phyloP scores from a whole-genome alignment of 2,113 vertebrate genomes.

The Tichodroma muraria region DNA sequence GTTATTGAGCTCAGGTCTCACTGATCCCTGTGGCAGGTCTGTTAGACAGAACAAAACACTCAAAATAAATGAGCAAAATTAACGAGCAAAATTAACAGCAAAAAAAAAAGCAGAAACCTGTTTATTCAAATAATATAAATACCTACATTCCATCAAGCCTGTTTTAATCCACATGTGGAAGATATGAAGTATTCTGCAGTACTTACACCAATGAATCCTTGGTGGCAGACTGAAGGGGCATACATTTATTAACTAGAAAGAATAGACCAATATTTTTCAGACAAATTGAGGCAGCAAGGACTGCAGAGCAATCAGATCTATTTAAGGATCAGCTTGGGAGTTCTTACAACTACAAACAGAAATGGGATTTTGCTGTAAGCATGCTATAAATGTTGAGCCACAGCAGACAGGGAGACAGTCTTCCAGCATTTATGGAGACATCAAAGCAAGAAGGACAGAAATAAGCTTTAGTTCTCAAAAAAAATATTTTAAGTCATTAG shows the following conservation, averaged over 20 bases:
- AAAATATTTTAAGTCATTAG: background rate
- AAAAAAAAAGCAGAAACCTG: background rate
- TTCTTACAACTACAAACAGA: constrained; percentile 33
- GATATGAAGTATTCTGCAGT: background rate
- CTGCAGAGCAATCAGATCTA: background rate
- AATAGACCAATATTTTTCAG: constrained; percentile 23
- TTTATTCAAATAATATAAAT: background rate
- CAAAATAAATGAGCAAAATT: background rate
- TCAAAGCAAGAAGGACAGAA: background rate
- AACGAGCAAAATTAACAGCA: background rate
- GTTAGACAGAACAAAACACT: background rate
- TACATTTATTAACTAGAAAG: background rate
- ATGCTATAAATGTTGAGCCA: constrained; percentile 3
- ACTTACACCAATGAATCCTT: background rate
- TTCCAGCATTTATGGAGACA: background rate
- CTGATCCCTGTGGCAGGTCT: background rate
- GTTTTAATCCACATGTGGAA: background rate
- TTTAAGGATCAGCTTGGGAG: constrained; percentile 44
- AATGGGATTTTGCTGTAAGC: constrained; percentile 30
- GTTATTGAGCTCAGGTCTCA: background rate
- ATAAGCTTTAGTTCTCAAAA: background rate
- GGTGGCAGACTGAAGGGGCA: background rate
- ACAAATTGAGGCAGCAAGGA: constrained; percentile 3
- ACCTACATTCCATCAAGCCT: background rate
- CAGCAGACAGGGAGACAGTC: background rate